Evolutionary conservation across 2,888 invertebrate genomes (phyloP).

Genomic region (Lithophane socia): DNA sequence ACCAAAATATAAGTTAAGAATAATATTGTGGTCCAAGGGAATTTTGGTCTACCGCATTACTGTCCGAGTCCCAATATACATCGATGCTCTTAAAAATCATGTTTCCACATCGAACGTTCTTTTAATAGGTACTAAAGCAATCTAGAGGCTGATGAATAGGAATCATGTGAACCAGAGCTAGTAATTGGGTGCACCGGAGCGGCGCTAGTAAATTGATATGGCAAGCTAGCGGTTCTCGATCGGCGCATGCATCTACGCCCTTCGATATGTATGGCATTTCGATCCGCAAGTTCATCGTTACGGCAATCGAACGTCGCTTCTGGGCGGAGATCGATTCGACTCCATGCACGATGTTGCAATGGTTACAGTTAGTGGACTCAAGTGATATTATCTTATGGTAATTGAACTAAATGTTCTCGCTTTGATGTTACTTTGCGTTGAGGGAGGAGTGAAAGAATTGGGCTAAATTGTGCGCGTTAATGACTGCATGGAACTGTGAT

Average conservation of each 20-base stretch:
- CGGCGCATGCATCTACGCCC: slow-evolving; percentile 82
- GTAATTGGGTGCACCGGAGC: slow-evolving; percentile 89
- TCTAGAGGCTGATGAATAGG: slow-evolving; percentile 81
- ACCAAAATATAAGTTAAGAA: neutral
- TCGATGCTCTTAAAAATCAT: slow-evolving; percentile 53
- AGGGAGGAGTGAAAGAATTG: slow-evolving; percentile 62
- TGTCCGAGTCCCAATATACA: slow-evolving; percentile 1
- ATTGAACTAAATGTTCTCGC: slow-evolving; percentile 78
- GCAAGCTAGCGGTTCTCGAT: slow-evolving; percentile 86
- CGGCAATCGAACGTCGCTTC: slow-evolving; percentile 75
- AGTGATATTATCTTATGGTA: slow-evolving; percentile 80
- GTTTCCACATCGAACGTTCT: slow-evolving; percentile 66
- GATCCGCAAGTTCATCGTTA: slow-evolving; percentile 72
- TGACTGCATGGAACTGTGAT: slow-evolving; percentile 40
- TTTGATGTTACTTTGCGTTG: slow-evolving; percentile 63
- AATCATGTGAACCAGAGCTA: slow-evolving; percentile 86
- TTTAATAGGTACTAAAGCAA: slow-evolving; percentile 73
- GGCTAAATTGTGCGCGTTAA: slow-evolving; percentile 61
- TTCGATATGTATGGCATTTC: slow-evolving; percentile 75
- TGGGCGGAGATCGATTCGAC: slow-evolving; percentile 74
- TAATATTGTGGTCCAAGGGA: neutral
- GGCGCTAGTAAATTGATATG: slow-evolving; percentile 87
- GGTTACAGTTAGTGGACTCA: slow-evolving; percentile 81
- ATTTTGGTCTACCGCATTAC: neutral
- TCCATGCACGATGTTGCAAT: slow-evolving; percentile 80